Conservation (phyloP, 1,140 invertebrate species). For the Papilio polyxenes region DNA sequence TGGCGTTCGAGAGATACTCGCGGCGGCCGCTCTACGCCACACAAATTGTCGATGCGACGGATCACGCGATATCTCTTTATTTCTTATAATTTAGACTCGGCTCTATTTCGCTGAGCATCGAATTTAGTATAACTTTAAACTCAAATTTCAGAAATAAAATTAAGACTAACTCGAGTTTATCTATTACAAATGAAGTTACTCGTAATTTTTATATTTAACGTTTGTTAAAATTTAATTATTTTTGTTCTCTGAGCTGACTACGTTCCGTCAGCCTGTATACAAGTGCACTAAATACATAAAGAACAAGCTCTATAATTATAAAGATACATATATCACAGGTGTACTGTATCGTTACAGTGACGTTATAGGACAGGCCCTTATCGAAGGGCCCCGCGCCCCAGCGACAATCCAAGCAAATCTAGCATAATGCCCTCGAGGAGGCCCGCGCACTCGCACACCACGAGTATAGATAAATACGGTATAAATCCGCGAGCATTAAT, state of each 20-base stretch:
- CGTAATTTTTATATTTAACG: not conserved
- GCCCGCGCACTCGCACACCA: not conserved
- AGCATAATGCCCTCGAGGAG: conserved; percentile 24
- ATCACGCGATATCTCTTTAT: conserved; percentile 40
- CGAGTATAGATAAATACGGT: conserved; percentile 37
- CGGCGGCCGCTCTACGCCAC: conserved; percentile 23
- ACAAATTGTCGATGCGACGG: conserved; percentile 52
- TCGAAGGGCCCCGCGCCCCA: not conserved
- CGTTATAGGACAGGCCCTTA: not conserved
- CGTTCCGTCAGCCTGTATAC: not conserved
- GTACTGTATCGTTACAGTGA: not conserved
- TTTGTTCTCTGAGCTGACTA: not conserved
- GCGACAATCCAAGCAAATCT: conserved; percentile 31
- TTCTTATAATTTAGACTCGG: conserved; percentile 26
- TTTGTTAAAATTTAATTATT: not conserved
- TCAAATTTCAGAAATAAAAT: conserved; percentile 1
- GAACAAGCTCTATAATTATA: not conserved
- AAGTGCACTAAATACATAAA: not conserved
- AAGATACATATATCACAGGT: not conserved
- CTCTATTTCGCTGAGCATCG: not conserved
- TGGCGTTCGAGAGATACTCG: conserved; percentile 54
- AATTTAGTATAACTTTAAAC: conserved; percentile 1
- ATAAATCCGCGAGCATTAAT: conserved; percentile 41
- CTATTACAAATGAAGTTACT: not conserved
- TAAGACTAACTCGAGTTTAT: not conserved